Percentiles rank a stretch among this genome's conserved stretches.
These are phyloP conservation scores for Tenthredo scrophulariae DNA, from an alignment of 2,888 invertebrate genomes.

Conservation along the genomic window DNA sequence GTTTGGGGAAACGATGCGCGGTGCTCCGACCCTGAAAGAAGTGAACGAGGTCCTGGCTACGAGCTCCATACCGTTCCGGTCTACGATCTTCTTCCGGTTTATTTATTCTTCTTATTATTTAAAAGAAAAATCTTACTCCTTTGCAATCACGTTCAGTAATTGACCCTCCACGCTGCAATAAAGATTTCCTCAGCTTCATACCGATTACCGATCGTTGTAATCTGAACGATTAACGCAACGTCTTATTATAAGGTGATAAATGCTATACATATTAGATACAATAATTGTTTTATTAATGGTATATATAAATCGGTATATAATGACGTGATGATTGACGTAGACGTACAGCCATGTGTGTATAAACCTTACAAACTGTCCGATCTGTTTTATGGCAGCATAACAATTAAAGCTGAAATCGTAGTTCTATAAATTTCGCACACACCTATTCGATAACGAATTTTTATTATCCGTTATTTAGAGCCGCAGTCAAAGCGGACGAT, in stretches of 20 bases:
- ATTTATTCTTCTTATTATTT: not conserved
- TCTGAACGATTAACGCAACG: not conserved
- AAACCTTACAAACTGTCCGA: not conserved
- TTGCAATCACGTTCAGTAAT: not conserved
- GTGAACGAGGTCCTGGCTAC: slow-evolving; percentile 79
- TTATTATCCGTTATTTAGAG: not conserved
- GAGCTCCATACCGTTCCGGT: slow-evolving; percentile 68
- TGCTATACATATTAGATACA: not conserved
- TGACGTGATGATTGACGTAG: not conserved
- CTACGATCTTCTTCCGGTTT: slow-evolving; percentile 64
- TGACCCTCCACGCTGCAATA: not conserved
- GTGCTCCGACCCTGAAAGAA: slow-evolving; percentile 80
- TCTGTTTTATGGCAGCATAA: not conserved
- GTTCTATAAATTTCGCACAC: not conserved
- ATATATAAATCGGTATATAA: not conserved
- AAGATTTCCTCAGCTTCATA: not conserved
- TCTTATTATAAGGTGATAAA: not conserved
- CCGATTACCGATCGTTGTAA: not conserved
- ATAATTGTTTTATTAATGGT: not conserved
- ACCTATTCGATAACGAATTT: not conserved
- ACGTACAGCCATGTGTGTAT: not conserved
- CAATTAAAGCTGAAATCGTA: not conserved
- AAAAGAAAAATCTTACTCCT: not conserved
- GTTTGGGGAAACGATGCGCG: slow-evolving; percentile 79
- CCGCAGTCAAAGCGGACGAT: not conserved